These are phyloP conservation scores for Pachydiplax longipennis DNA, from an alignment of 2,888 invertebrate genomes.

Conservation along the genomic window DNA sequence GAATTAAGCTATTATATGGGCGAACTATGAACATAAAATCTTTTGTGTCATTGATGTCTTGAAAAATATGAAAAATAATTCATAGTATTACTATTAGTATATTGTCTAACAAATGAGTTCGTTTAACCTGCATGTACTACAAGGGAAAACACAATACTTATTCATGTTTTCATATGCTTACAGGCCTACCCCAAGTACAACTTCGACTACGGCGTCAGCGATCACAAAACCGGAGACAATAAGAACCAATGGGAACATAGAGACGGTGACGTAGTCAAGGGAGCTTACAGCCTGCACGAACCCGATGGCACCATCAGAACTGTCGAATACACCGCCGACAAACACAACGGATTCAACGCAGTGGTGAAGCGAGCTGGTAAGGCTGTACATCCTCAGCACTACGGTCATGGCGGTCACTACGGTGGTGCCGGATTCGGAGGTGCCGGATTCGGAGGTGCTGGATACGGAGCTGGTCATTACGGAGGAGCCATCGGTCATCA, in stretches of 20 bases:
- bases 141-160: no score
- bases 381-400: conserved; percentile 5
- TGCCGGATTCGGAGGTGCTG: background rate
- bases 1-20: no score
- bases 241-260: conserved; percentile 49
- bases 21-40: no score
- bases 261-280: conserved; percentile 50
- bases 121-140: no score
- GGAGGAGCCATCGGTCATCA: background rate
- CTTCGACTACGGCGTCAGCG: conserved; percentile 1
- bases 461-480: background rate
- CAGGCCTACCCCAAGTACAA: conserved; percentile 22
- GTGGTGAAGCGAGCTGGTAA: conserved; percentile 22
- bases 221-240: background rate
- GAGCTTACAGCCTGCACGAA: conserved; percentile 9
- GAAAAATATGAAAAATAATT: no score
- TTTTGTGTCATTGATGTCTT: no score
- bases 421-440: background rate
- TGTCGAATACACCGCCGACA: conserved; percentile 46
- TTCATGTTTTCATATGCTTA: background rate
- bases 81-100: no score
- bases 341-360: conserved; percentile 49
- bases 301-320: conserved; percentile 21
- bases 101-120: no score
- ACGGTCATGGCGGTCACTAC: background rate